Conservation (phyloP, 1,140 invertebrate species). For the Phymastichus coffea region DNA sequence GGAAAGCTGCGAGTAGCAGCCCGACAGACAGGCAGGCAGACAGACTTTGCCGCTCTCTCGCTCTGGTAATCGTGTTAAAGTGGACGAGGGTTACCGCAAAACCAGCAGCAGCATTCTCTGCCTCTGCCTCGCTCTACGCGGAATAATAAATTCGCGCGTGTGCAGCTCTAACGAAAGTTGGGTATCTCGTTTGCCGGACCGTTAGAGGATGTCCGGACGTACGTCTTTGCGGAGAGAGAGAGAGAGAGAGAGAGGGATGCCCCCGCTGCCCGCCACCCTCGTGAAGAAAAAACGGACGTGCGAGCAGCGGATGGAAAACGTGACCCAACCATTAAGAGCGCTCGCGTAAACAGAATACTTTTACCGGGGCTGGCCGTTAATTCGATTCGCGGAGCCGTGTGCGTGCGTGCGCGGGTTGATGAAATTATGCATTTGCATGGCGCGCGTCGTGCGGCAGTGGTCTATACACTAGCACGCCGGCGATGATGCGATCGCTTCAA, state of each 20-base stretch:
- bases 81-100: constrained; percentile 49
- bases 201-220: constrained; percentile 26
- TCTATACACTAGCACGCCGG: too few species aligned
- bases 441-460: neutral
- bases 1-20: too few species aligned
- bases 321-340: constrained; percentile 7
- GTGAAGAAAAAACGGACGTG: neutral
- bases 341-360: too few species aligned
- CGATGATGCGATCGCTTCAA: constrained; percentile 4
- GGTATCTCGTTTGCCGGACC: constrained; percentile 46
- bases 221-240: neutral
- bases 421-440: too few species aligned
- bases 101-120: constrained; percentile 32
- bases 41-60: neutral
- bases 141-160: constrained; percentile 51
- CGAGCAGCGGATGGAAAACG: neutral
- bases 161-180: constrained; percentile 44
- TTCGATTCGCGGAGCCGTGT: too few species aligned
- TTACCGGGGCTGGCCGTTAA: too few species aligned
- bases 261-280: too few species aligned
- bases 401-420: too few species aligned
- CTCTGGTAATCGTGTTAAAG: constrained; percentile 44
- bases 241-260: neutral
- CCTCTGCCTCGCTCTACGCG: constrained; percentile 20
- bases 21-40: too few species aligned